Evolutionary conservation across 2,888 invertebrate species (phyloP).

Genomic region (Notodonta dromedarius): DNA sequence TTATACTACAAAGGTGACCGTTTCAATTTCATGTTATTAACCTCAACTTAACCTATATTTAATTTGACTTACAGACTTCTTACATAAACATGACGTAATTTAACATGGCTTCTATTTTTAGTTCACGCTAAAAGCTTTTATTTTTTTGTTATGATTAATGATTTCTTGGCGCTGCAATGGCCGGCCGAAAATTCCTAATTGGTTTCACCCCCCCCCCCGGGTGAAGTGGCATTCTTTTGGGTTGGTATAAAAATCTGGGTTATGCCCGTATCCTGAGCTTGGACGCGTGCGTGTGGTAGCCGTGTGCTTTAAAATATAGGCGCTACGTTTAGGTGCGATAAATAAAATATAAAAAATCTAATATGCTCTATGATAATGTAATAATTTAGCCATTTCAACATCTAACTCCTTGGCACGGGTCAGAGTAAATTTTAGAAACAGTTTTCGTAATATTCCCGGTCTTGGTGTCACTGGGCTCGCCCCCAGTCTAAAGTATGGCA

Average conservation of each 20-base stretch:
- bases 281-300: conserved; percentile 52
- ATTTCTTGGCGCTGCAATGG: conserved; percentile 29
- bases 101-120: background rate
- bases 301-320: conserved; percentile 22
- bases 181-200: conserved; percentile 58
- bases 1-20: background rate
- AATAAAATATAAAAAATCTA: background rate
- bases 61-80: background rate
- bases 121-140: background rate
- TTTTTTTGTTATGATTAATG: conserved; percentile 38
- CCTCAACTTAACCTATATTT: conserved; percentile 1
- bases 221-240: conserved; percentile 48
- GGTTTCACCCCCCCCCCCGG: conserved; percentile 44
- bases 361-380: too few species aligned
- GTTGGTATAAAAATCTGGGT: conserved; percentile 53
- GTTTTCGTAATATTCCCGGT: too few species aligned
- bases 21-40: background rate
- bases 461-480: too few species aligned
- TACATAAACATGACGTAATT: background rate
- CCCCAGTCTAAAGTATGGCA: too few species aligned
- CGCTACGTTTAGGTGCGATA: conserved; percentile 34
- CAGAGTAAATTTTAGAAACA: too few species aligned
- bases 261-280: conserved; percentile 60
- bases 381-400: too few species aligned
- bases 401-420: too few species aligned